These are phyloP conservation scores for Microtus pennsylvanicus DNA, from an alignment of 2,113 vertebrate genomes.

Conservation along the genomic window DNA sequence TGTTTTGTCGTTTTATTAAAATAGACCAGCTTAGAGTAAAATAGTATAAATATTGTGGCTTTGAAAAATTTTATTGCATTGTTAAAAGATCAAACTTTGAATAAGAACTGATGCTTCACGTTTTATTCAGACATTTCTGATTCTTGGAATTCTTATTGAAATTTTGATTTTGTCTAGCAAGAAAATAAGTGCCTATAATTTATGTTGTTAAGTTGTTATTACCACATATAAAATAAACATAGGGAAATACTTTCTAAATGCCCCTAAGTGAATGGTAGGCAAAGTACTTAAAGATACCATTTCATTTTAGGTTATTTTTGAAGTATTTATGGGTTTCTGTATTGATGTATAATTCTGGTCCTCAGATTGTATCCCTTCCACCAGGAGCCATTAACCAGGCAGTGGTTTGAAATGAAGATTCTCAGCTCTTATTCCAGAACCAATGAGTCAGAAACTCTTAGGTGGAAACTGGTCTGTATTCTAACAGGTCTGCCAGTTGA, in stretches of 20 bases:
- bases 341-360: neutral
- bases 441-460: constrained; percentile 31
- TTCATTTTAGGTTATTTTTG: neutral
- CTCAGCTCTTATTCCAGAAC: neutral
- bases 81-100: constrained; percentile 39
- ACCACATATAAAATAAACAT: neutral
- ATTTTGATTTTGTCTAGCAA: constrained; percentile 31
- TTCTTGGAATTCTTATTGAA: constrained; percentile 57
- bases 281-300: constrained; percentile 26
- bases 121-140: constrained; percentile 55
- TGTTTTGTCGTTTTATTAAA: constrained; percentile 26
- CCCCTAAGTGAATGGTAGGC: neutral
- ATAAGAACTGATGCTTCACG: constrained; percentile 47
- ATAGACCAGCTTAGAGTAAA: neutral
- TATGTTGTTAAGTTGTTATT: constrained; percentile 44
- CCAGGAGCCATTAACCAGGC: neutral
- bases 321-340: constrained; percentile 11
- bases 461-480: neutral
- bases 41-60: neutral
- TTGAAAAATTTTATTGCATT: neutral
- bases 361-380: neutral
- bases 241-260: constrained; percentile 51
- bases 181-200: constrained; percentile 19
- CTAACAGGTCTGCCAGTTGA: neutral
- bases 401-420: neutral